Conservation (phyloP, 1,140 invertebrate genomes). For the Drosophila takahashii region DNA sequence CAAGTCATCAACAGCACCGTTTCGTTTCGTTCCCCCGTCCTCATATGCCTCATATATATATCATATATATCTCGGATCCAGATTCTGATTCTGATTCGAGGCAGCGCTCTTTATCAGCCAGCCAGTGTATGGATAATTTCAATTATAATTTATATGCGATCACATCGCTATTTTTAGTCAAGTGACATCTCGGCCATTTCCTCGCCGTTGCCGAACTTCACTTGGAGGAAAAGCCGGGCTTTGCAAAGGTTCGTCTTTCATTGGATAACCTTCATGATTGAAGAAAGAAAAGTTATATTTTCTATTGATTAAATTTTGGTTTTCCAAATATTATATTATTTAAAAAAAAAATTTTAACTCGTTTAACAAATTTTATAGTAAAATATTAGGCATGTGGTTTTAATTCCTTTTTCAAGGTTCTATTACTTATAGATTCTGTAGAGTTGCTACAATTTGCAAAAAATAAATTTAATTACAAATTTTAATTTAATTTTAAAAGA, state of each 20-base stretch:
- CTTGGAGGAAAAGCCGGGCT: conserved; percentile 1
- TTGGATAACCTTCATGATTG: neutral
- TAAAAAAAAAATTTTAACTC: too few relatives aligned
- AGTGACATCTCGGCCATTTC: conserved; percentile 25
- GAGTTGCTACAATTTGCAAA: too few relatives aligned
- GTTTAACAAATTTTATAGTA: too few relatives aligned
- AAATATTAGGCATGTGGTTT: too few relatives aligned
- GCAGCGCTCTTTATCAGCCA: conserved; percentile 34
- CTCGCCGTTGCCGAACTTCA: neutral
- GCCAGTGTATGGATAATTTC: conserved; percentile 62
- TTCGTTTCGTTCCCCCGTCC: neutral
- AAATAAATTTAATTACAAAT: too few relatives aligned
- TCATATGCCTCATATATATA: neutral
- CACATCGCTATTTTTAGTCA: conserved; percentile 68
- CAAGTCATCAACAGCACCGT: conserved; percentile 67
- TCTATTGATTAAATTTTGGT: too few relatives aligned
- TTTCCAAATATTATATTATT: too few relatives aligned
- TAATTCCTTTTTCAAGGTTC: too few relatives aligned
- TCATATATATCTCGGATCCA: conserved; percentile 6
- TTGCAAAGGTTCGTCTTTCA: neutral
- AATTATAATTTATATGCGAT: conserved; percentile 82
- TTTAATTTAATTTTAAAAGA: too few relatives aligned
- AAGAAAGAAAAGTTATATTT: neutral
- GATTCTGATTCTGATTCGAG: conserved; percentile 7
- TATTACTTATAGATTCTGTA: too few relatives aligned